Percentiles rank a stretch among this genome's conserved stretches.
These are phyloP conservation scores for Noctua comes DNA, from an alignment of 2,888 invertebrate genomes.

Conservation along the genomic window DNA sequence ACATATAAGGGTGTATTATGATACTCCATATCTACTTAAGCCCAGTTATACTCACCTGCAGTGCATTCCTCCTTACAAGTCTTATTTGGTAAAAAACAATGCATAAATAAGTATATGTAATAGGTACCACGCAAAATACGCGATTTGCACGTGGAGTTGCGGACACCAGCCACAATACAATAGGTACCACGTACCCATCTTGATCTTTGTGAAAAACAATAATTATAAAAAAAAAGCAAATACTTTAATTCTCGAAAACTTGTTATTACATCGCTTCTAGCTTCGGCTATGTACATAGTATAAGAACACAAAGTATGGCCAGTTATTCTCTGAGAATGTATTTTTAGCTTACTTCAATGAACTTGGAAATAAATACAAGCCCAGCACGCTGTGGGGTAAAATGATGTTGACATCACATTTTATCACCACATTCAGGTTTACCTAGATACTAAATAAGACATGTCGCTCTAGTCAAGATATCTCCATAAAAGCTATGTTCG, in stretches of 20 bases:
- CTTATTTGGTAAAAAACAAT: background rate
- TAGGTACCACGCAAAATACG: no score
- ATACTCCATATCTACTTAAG: no score
- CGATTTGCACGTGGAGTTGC: no score
- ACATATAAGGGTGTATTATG: background rate
- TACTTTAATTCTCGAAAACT: background rate
- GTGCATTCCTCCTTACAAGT: no score
- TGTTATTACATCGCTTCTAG: background rate
- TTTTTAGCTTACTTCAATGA: background rate
- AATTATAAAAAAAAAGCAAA: background rate
- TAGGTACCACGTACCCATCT: background rate
- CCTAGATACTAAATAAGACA: background rate
- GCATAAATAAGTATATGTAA: background rate
- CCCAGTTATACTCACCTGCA: no score
- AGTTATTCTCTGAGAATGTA: background rate
- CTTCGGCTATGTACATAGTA: background rate
- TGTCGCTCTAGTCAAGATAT: no score
- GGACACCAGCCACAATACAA: no score
- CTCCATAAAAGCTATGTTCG: background rate
- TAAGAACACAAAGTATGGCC: background rate
- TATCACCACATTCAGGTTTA: background rate
- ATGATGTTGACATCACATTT: background rate
- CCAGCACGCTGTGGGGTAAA: background rate
- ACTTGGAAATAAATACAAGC: slow-evolving; percentile 1
- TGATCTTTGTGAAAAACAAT: background rate